Evolutionary conservation across 2,113 vertebrate genomes (phyloP).

Genomic region (Perccottus glenii): DNA sequence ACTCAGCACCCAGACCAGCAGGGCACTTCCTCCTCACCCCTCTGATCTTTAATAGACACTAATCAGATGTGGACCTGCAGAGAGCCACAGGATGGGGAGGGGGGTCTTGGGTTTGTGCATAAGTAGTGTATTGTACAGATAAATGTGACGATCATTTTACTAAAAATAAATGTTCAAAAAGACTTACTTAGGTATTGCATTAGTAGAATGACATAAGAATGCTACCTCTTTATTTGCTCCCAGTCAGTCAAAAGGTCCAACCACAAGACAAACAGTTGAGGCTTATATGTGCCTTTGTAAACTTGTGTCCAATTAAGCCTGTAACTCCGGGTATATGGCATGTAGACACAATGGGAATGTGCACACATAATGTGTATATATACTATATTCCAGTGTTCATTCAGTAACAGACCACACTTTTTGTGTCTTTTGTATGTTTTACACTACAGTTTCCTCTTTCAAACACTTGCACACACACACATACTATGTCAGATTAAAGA

Average conservation of each 20-base stretch:
- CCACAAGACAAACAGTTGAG: conserved; percentile 71
- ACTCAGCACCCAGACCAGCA: conserved; percentile 83
- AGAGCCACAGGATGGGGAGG: conserved; percentile 26
- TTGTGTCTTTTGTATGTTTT: conserved; percentile 40
- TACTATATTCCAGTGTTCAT: conserved; percentile 50
- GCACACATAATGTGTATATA: conserved; percentile 28
- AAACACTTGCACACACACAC: conserved; percentile 33
- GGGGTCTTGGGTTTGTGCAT: background rate
- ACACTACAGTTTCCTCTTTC: conserved; percentile 17
- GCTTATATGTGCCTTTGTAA: conserved; percentile 18
- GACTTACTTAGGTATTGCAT: too few relatives aligned
- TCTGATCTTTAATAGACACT: conserved; percentile 90
- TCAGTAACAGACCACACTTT: conserved; percentile 46
- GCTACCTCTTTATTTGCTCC: conserved; percentile 68
- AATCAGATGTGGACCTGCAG: conserved; percentile 72
- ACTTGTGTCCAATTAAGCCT: conserved; percentile 71
- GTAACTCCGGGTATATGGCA: conserved; percentile 55
- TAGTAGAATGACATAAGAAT: background rate
- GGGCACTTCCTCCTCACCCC: conserved; percentile 85
- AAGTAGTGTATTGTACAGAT: background rate
- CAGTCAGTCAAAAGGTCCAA: conserved; percentile 72
- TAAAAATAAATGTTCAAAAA: background rate
- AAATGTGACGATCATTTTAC: conserved; percentile 6
- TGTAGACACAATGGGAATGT: conserved; percentile 22
- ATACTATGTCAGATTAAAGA: conserved; percentile 75